Conservation (phyloP, 2,113 vertebrate species). For the Tangachromis dhanisi region DNA sequence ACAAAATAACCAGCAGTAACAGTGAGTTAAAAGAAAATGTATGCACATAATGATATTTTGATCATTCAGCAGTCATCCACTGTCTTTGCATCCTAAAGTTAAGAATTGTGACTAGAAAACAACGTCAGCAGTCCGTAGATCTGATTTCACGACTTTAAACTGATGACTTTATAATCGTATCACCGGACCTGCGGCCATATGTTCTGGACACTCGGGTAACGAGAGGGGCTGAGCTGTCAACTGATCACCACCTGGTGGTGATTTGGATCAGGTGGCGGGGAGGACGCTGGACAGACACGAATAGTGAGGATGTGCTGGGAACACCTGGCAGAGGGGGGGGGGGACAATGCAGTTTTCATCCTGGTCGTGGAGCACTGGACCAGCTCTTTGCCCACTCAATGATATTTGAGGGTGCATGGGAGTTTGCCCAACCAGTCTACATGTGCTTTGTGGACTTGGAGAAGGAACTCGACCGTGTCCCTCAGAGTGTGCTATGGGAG, state of each 20-base stretch:
- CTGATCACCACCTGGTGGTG: background rate
- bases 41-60: background rate
- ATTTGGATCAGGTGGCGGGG: background rate
- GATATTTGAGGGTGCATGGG: background rate
- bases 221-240: background rate
- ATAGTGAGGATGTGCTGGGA: background rate
- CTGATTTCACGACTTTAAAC: background rate
- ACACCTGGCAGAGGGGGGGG: background rate
- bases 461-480: background rate
- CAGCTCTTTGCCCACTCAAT: accelerated
- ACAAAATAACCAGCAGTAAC: background rate
- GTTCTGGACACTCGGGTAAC: background rate
- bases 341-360: too few relatives aligned
- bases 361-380: accelerated
- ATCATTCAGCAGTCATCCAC: background rate
- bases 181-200: background rate
- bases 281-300: background rate
- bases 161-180: background rate
- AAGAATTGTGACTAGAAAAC: background rate
- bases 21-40: background rate
- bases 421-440: background rate
- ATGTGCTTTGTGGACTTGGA: background rate
- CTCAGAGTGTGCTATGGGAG: background rate
- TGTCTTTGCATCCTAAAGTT: background rate
- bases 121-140: background rate